Percentiles rank a stretch among this genome's conserved stretches.
Conservation (phyloP, 1,140 invertebrate species). For the Drosophila mauritiana region DNA sequence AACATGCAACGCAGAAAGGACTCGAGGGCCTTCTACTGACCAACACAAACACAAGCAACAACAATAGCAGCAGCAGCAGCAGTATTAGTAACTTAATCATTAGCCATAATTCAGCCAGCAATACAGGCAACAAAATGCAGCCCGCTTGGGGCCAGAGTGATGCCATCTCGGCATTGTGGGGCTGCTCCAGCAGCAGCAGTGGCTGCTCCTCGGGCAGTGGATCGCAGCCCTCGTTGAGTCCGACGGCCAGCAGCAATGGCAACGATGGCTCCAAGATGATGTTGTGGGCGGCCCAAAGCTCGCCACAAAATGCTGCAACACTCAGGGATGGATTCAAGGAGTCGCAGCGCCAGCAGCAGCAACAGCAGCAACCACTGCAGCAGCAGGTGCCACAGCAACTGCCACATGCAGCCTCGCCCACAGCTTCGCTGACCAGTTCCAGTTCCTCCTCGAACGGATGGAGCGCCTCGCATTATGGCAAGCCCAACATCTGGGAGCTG, state of each 20-base stretch:
- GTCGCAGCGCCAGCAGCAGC: constrained; percentile 12
- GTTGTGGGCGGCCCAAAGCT: constrained; percentile 69
- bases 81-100: constrained; percentile 84
- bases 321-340: constrained; percentile 68
- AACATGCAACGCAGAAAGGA: constrained; percentile 32
- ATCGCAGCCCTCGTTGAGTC: constrained; percentile 80
- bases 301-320: constrained; percentile 50
- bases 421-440: constrained; percentile 65
- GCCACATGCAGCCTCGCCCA: constrained; percentile 70
- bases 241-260: constrained; percentile 75
- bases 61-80: constrained; percentile 56
- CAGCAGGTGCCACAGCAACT: constrained; percentile 27
- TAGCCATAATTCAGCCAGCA: constrained; percentile 84
- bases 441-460: constrained; percentile 40
- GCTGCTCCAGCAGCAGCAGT: constrained; percentile 73
- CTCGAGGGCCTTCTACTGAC: constrained; percentile 48
- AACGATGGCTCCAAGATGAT: constrained; percentile 72
- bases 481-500: constrained; percentile 80
- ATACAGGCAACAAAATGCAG: constrained; percentile 59
- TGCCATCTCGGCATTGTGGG: constrained; percentile 77
- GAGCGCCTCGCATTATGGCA: constrained; percentile 61
- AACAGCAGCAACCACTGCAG: constrained; percentile 16
- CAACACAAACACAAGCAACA: constrained; percentile 54
- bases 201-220: constrained; percentile 78
- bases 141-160: constrained; percentile 62